phyloP scores from a whole-genome alignment of 1,140 invertebrate genomes.

The Aphelenchoides besseyi region DNA sequence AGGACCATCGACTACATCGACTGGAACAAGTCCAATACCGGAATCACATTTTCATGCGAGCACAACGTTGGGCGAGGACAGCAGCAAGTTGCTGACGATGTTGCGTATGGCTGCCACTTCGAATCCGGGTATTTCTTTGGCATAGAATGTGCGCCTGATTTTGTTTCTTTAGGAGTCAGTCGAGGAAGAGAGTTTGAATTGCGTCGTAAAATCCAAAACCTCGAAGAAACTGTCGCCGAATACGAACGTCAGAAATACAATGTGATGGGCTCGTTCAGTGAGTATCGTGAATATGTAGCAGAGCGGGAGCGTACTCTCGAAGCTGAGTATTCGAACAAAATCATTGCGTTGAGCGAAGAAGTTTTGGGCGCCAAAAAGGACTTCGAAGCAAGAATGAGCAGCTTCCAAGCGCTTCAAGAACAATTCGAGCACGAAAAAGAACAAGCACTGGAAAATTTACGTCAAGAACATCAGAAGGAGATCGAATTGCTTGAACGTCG shows the following conservation, averaged over 20 bases:
- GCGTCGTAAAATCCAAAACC: slow-evolving; percentile 54
- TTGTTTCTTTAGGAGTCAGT: slow-evolving; percentile 2
- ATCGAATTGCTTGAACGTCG: slow-evolving; percentile 58
- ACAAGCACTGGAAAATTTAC: slow-evolving; percentile 58
- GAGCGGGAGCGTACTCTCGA: slow-evolving; percentile 59
- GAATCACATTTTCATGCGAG: slow-evolving; percentile 22
- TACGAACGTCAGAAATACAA: slow-evolving; percentile 61
- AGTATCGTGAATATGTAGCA: slow-evolving; percentile 59
- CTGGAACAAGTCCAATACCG: slow-evolving; percentile 17
- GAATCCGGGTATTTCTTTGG: slow-evolving; percentile 19
- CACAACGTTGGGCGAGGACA: slow-evolving; percentile 30
- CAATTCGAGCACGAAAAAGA: slow-evolving; percentile 62
- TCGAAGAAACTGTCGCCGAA: slow-evolving; percentile 61
- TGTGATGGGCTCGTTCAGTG: slow-evolving; percentile 61
- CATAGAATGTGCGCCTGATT: slow-evolving; percentile 6
- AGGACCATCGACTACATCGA: not conserved
- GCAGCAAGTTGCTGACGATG: slow-evolving; percentile 31
- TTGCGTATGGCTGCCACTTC: slow-evolving; percentile 30
- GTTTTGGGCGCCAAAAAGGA: slow-evolving; percentile 60
- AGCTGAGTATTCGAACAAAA: slow-evolving; percentile 61
- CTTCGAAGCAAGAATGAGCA: slow-evolving; percentile 61
- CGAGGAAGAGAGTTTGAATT: slow-evolving; percentile 55
- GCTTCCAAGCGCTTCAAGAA: slow-evolving; percentile 60
- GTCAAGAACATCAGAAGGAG: slow-evolving; percentile 61
- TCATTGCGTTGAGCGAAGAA: slow-evolving; percentile 60